Evolutionary conservation across 2,888 invertebrate species (phyloP), one percentile per base, ranked within the genome.

Genomic region (Dynastes tityus): DNA sequence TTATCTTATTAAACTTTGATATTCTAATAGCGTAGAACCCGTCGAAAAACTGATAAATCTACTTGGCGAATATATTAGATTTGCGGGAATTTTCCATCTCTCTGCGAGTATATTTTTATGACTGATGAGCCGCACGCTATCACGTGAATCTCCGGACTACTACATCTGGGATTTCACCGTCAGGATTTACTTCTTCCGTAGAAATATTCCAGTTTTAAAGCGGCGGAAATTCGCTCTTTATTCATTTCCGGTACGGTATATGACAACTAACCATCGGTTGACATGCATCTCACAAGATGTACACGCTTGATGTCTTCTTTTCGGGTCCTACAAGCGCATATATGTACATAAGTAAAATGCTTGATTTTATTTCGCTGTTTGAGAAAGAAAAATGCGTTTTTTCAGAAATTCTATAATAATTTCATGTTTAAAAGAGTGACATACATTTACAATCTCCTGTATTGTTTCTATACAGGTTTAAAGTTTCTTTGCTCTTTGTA

Each of bases 211-310:
- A 61, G 61, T 74, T 61, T 74, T 74, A 61, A 68, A 29, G 73
- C 61, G 40, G 40, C 73, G 61, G 73, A 74, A 74, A 74, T 74
- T 74, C 61, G 61, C 63, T 61, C 73, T 61, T 74, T 74, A 74
- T 61, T 49, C 73, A 74, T 74, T 74, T 74, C 73, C 73, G 73
- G 61, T 13, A 11, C 73, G 29, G 45, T 63, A 45, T 61, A 74
- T 74, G 45, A 61, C 73, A 74, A 74, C 73, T 74, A 74, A 61
- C 61, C 58, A 58, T 45, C 40, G 73, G 58, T 29, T 74, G 73
- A 63, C 49, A 45, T 61, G 45, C 61, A 27, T 71, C 58, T 71
- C 61, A 40, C 27, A 61, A 40, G 61, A 61, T 49, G 32, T 74
- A 61, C 58, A 40, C 45, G 61, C 49, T 61, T 74, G 73, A 74